Evolutionary conservation across 2,888 invertebrate genomes (phyloP), one percentile per base, ranked within the genome.

Genomic region (Epirrita christyi): DNA sequence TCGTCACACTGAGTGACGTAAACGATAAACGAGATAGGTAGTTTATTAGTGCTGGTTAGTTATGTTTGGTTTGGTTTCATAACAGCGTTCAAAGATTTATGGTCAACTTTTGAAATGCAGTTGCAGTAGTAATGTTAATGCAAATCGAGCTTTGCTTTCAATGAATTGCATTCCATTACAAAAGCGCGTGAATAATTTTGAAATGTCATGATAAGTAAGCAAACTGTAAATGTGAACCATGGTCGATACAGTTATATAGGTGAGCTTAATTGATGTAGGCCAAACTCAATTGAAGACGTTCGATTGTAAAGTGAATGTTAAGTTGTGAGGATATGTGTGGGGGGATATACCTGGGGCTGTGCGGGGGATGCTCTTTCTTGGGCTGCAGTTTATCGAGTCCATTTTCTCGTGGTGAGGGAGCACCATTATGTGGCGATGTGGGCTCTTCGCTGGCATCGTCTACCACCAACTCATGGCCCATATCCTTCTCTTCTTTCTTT

Each of bases 391-490:
- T 97, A 80, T 97, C 97, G 59, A 97, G 93, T 28, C 97, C 97
- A 80, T 97, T 97, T 80, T 97, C 97, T 66, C 97, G 86, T 0
- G 97, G 97, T n/a, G 97, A 97, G 2, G 97, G 94, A n/a, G 97
- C 97, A 11, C 97, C 97, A 73, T 96, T 96, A 72, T 96, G 95
- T 0, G 97, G 96, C 48, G 97, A 97, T 49, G 95, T 94, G 6
- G 97, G 97, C 77, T 97, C 97, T 89, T 98, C 98, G 69, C 97
- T 97, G 49, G 97, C 97, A 75, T 97, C 98, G 85, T 98, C 98
- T 27, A 98, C 98, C 61, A 98, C 98, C 72, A 98, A 90, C 81
- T 98, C 98, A 87, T 96, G 96, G 58, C 96, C 96, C 86, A 95
- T 93, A 77, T 95, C 95, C 86, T 96, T 96, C 75, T 97, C 97